Evolutionary conservation across 1,140 invertebrate genomes (phyloP).

Genomic region (Eufriesea mexicana): DNA sequence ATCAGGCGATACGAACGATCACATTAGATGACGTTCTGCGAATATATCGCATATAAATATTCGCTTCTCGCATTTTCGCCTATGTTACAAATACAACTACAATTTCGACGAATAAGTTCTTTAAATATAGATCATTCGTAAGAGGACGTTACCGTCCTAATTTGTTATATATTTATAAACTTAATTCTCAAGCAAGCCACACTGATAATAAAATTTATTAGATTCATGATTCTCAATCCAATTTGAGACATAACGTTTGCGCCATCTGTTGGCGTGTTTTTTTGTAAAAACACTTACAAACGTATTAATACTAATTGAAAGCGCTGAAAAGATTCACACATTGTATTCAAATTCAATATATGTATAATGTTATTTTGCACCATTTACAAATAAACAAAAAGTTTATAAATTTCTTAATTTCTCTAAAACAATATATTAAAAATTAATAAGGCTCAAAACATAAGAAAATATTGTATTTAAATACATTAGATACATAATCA

Average conservation of each 20-base stretch:
- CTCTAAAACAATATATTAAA: too few species aligned
- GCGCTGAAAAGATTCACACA: too few species aligned
- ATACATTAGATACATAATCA: too few species aligned
- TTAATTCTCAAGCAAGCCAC: background rate
- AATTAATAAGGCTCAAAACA: too few species aligned
- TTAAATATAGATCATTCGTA: constrained; percentile 21
- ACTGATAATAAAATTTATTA: background rate
- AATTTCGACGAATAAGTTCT: constrained; percentile 22
- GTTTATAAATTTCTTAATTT: too few species aligned
- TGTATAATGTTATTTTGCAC: too few species aligned
- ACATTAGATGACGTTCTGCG: constrained; percentile 27
- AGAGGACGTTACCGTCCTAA: too few species aligned
- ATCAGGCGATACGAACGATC: constrained; percentile 33
- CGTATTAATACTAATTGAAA: too few species aligned
- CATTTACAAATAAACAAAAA: too few species aligned
- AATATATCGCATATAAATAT: constrained; percentile 34
- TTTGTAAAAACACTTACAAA: too few species aligned
- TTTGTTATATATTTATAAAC: background rate
- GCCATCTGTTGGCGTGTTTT: constrained; percentile 2
- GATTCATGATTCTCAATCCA: background rate
- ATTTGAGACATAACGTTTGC: background rate
- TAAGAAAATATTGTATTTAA: too few species aligned
- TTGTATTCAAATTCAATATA: too few species aligned
- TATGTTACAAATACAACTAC: background rate
- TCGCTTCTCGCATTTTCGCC: constrained; percentile 23